Evolutionary conservation across 2,797 vertebrate genomes (phyloP), one percentile per base, ranked within the genome.

Genomic region (Cyprinella venusta): DNA sequence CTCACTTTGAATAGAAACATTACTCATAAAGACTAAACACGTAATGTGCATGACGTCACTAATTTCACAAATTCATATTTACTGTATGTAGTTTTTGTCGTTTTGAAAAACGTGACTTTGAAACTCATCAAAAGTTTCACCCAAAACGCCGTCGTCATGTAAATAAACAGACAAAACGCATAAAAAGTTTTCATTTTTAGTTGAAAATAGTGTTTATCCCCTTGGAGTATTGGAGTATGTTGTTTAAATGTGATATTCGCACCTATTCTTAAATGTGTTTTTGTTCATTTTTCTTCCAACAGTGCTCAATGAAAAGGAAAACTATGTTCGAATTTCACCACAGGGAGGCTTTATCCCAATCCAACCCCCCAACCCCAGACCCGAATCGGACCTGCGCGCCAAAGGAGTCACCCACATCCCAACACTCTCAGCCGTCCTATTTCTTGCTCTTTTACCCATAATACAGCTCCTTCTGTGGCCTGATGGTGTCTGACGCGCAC

Each of bases 401-500:
- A 70, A 18, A 19, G 74, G 72, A 68, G 38, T 21, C 26, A 16
- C n/a, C 16, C 63, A n/a, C 77, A 79, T 38, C 12, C 12, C 61
- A 21, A 67, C 38, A 36, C 33, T 61, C 50, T 61, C 74, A 33
- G 5, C 38, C 2, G 1, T 36, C 65, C 65, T 36, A 6, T 48
- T 48, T 48, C 81, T 83, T 48, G 26, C 74, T 70, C 19, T 70
- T 21, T 83, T 77, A 70, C 19, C 48, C 70, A 26, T 65, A 50
- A 50, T 74, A 33, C 65, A 76, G n/a, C 72, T 79, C 69, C 13
- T 56, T 12, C 85, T 69, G 19, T 52, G n/a, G 16, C 24, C 80
- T 16, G 12, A 70, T 50, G 70, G 54, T 6, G 13, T 80, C 48
- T 88, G 82, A 88, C 40, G 24, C 26, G 50, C 48, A 54, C 18